A percentile compares a stretch with the other conserved stretches of the same genome.
Evolutionary conservation across 2,113 vertebrate genomes (phyloP).

Genomic region (Syrmaticus mikado): DNA sequence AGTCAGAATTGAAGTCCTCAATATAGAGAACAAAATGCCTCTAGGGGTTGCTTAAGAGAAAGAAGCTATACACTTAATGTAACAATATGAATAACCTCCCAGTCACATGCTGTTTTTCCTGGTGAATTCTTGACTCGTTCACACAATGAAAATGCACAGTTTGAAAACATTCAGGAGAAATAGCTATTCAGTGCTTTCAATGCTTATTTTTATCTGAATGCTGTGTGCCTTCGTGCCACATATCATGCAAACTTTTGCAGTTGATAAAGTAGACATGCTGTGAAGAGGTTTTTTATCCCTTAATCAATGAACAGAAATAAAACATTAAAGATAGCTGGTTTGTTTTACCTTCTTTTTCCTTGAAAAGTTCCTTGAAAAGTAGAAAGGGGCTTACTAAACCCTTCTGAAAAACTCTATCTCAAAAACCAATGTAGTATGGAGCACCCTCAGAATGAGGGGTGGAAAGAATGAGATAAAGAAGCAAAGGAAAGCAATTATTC

Average conservation of each 20-base stretch:
- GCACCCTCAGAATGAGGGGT: slow-evolving; percentile 30
- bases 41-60: background rate
- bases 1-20: background rate
- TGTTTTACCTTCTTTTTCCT: background rate
- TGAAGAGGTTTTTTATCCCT: background rate
- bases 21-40: background rate
- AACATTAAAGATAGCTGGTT: background rate
- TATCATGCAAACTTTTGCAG: background rate
- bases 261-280: background rate
- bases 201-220: background rate
- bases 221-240: background rate
- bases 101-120: background rate
- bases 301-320: background rate
- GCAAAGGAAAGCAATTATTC: slow-evolving; percentile 51
- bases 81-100: background rate
- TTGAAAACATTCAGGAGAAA: background rate
- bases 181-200: background rate
- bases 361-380: background rate
- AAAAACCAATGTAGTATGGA: background rate
- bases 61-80: background rate
- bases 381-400: background rate
- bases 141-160: background rate
- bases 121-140: background rate
- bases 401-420: background rate
- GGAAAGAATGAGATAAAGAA: slow-evolving; percentile 34